phyloP scores from a whole-genome alignment of 35 echinoderm and acorn worm genomes.

The Antedon bifida region DNA sequence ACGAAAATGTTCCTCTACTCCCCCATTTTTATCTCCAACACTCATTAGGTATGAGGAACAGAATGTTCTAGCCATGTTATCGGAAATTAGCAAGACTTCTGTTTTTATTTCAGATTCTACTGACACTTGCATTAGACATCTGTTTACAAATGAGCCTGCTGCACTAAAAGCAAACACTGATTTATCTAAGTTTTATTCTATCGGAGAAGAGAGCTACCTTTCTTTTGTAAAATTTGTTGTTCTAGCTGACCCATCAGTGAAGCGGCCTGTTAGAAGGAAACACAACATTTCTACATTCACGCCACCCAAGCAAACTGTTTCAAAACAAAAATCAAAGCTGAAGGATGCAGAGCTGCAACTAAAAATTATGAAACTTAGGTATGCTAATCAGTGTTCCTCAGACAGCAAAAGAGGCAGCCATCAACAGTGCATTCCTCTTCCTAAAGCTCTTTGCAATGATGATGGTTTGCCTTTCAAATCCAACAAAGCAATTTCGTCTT shows the following conservation, averaged over 20 bases:
- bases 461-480: constrained; percentile 14
- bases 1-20: background rate
- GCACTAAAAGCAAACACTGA: background rate
- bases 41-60: background rate
- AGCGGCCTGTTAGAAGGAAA: background rate
- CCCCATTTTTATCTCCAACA: background rate
- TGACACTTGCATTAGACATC: background rate
- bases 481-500: too few relatives aligned
- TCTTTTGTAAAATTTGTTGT: constrained; percentile 10
- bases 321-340: background rate
- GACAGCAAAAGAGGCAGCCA: constrained; percentile 2
- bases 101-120: background rate
- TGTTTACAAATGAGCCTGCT: background rate
- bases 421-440: too few relatives aligned
- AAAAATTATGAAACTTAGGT: constrained; percentile 1
- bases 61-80: background rate
- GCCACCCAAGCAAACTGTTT: background rate
- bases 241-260: background rate
- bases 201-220: background rate
- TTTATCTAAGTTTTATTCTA: background rate
- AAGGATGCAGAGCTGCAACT: constrained; percentile 28
- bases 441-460: constrained; percentile 10
- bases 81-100: background rate
- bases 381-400: constrained; percentile 1
- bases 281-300: constrained; percentile 5